Percentiles rank a stretch among this genome's conserved stretches.
These are phyloP conservation scores for Indicator maculatus DNA, from an alignment of 2,113 vertebrate genomes.

Conservation along the genomic window DNA sequence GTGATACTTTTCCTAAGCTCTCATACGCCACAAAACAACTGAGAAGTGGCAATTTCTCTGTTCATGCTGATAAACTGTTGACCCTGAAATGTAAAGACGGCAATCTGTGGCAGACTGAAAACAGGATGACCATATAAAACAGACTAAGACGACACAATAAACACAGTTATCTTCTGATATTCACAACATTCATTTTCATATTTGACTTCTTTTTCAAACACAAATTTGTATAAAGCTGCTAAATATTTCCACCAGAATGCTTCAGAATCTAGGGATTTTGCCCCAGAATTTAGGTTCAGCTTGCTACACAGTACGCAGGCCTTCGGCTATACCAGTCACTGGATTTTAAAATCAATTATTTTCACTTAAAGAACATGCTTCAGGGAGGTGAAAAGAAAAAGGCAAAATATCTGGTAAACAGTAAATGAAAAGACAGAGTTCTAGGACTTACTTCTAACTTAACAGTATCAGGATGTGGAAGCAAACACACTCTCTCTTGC, in stretches of 20 bases:
- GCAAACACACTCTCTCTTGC: conserved; percentile 46
- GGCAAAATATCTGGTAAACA: conserved; percentile 56
- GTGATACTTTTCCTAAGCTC: neutral
- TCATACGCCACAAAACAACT: neutral
- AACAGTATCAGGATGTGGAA: conserved; percentile 68
- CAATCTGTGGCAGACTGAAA: neutral
- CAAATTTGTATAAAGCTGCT: neutral
- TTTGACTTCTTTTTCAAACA: neutral
- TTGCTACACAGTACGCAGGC: conserved; percentile 46
- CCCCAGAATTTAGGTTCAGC: conserved; percentile 52
- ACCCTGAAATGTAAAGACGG: neutral
- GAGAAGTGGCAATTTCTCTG: neutral
- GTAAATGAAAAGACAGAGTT: conserved; percentile 29
- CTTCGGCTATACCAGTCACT: conserved; percentile 69
- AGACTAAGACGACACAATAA: neutral
- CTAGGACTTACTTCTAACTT: conserved; percentile 83
- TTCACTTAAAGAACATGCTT: conserved; percentile 67
- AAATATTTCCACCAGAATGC: conserved; percentile 52
- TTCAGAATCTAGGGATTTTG: conserved; percentile 44
- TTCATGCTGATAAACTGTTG: neutral
- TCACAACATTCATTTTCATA: neutral
- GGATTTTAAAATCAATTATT: conserved; percentile 74
- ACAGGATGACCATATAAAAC: neutral
- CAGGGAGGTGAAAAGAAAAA: neutral
- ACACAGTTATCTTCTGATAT: neutral